phyloP scores from a whole-genome alignment of 1,140 invertebrate genomes.

The Drosophila malerkotliana region DNA sequence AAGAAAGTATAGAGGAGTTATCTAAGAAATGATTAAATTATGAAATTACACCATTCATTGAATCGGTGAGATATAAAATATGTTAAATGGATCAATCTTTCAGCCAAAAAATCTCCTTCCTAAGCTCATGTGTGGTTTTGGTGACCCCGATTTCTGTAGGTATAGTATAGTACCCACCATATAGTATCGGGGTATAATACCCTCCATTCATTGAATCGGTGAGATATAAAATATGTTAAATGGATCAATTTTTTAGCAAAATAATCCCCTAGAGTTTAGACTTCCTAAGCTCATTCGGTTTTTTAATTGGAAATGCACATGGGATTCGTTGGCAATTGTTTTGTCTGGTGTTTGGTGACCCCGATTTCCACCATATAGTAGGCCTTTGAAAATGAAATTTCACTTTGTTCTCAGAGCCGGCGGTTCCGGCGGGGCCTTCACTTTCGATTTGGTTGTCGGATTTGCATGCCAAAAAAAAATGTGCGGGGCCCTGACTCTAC shows the following conservation, averaged over 20 bases:
- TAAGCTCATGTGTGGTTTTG: too few species aligned
- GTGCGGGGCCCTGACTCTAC: conserved; percentile 1
- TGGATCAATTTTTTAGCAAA: neutral
- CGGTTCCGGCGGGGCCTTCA: conserved; percentile 4
- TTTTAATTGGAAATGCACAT: conserved; percentile 2
- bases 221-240: neutral
- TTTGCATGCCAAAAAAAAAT: conserved; percentile 42
- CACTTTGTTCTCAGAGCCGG: conserved; percentile 43
- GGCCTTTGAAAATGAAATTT: conserved; percentile 42
- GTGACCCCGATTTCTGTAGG: too few species aligned
- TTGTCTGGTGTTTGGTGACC: conserved; percentile 3
- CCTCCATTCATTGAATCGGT: neutral
- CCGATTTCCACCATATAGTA: conserved; percentile 12
- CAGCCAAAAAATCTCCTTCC: neutral
- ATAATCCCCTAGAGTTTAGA: neutral
- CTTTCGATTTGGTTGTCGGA: conserved; percentile 38
- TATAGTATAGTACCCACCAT: too few species aligned
- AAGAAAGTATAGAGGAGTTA: neutral
- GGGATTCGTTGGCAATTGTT: conserved; percentile 15
- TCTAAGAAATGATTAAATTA: neutral
- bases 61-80: neutral
- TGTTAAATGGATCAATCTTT: neutral
- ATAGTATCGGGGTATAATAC: too few species aligned
- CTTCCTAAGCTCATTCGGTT: neutral
- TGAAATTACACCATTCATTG: neutral